phyloP scores from a whole-genome alignment of 2,113 vertebrate species.

The Cyphomyrus plagiostoma region DNA sequence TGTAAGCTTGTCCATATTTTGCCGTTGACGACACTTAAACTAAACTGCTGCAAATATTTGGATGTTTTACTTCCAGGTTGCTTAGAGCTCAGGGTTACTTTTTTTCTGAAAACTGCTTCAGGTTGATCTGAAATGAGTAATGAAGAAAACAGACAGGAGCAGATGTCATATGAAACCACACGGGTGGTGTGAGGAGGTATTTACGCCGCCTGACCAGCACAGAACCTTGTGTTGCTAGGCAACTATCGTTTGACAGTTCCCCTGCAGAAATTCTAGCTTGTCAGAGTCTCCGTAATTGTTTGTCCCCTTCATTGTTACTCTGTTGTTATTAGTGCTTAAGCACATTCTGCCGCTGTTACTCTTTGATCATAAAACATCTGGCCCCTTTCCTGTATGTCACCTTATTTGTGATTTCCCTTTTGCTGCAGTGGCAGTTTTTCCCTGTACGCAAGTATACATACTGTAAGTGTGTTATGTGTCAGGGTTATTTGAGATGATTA shows the following conservation, averaged over 20 bases:
- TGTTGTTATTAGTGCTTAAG: neutral
- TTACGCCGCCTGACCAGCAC: slow-evolving; percentile 31
- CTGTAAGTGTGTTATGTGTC: neutral
- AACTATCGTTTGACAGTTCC: slow-evolving; percentile 29
- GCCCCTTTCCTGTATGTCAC: neutral
- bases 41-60: neutral
- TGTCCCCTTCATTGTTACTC: neutral
- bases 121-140: slow-evolving; percentile 15
- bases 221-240: slow-evolving; percentile 33
- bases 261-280: neutral
- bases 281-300: slow-evolving; percentile 15
- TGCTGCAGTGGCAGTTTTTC: neutral
- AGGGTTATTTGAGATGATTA: neutral
- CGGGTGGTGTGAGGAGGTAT: slow-evolving; percentile 21
- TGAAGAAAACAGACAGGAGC: neutral
- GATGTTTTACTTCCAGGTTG: neutral
- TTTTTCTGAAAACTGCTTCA: neutral
- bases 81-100: neutral
- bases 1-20: neutral
- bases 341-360: neutral
- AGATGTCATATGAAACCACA: slow-evolving; percentile 11
- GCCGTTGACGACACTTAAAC: neutral
- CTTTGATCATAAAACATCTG: neutral
- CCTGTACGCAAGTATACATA: neutral
- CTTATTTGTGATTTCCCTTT: neutral